Evolutionary conservation across 2,113 vertebrate species (phyloP), one percentile per base, ranked within the genome.

Genomic region (Ondatra zibethicus): DNA sequence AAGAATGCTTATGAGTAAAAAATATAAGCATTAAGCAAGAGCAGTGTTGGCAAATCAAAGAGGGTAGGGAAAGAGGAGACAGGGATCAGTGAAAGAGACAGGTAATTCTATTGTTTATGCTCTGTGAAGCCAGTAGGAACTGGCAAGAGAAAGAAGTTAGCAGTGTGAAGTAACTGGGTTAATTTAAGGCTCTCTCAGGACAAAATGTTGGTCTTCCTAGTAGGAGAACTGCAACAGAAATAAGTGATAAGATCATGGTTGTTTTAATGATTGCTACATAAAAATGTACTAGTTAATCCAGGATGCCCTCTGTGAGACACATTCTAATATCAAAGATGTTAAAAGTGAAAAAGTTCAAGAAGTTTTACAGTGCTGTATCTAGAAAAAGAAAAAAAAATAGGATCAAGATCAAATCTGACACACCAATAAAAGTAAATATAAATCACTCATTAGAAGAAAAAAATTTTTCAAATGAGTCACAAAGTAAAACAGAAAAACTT

Each of bases 401-500:
- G 75, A 61, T 66, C 16, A 25, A 68, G 55, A 86, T 52, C 42
- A 90, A 65, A 58, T 72, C 58, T 19, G 27, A 63, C 21, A 21
- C 39, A 50, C 27, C 84, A 92, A 63, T 75, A 89, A 88, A 77
- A 47, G 7, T 75, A 81, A 88, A 72, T 89, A 63, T 33, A 88
- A 75, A 27, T 89, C 29, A 82, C 33, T 14, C 27, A 42, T 84
- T 50, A 92, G 63, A 78, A 91, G 78, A 85, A 86, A 86, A 81
- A 6, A 47, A 14, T 3, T 31, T 85, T 95, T 87, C 65, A 86
- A 42, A 29, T 63, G 29, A 86, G 25, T 78, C 45, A 91, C 33
- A 77, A 95, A 88, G 65, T 45, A 66, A 85, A 88, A 88, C 23
- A 91, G 42, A 73, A 97, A 89, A 90, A 52, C 10, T 89, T 7